A percentile compares a stretch with the other conserved stretches of the same genome.
These are phyloP conservation scores for Yasuhikotakia modesta DNA, from an alignment of 2,797 vertebrate genomes.

Conservation along the genomic window DNA sequence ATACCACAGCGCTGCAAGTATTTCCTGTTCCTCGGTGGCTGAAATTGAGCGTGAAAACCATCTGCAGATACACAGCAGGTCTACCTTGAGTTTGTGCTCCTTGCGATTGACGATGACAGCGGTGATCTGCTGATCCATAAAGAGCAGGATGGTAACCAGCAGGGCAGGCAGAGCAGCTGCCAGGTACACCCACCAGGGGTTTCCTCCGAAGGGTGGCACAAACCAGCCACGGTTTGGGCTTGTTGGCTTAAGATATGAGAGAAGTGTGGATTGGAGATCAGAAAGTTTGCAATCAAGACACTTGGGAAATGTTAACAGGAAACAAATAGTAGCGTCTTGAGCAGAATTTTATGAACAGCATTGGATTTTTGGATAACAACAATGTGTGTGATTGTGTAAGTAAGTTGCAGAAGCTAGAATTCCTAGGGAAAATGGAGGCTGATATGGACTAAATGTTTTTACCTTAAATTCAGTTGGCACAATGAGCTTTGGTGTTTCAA, in stretches of 20 bases:
- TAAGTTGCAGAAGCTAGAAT: neutral
- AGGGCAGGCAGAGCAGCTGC: slow-evolving; percentile 89
- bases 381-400: neutral
- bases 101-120: slow-evolving; percentile 98
- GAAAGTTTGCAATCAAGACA: neutral
- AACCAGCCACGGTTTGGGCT: slow-evolving; percentile 91
- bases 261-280: slow-evolving; percentile 8
- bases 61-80: slow-evolving; percentile 12
- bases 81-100: slow-evolving; percentile 95
- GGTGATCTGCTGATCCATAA: slow-evolving; percentile 99
- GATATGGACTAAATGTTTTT: slow-evolving; percentile 38
- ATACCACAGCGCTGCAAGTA: neutral
- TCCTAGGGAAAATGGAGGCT: too few species aligned
- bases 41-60: slow-evolving; percentile 50
- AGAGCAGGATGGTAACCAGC: slow-evolving; percentile 94
- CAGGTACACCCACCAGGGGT: slow-evolving; percentile 97
- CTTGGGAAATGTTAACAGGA: slow-evolving; percentile 25
- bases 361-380: neutral
- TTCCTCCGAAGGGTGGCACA: slow-evolving; percentile 90
- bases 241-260: slow-evolving; percentile 80
- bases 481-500: slow-evolving; percentile 94
- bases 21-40: slow-evolving; percentile 47
- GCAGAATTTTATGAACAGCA: neutral
- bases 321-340: neutral
- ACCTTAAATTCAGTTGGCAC: slow-evolving; percentile 99